phyloP scores from a whole-genome alignment of 2,797 vertebrate species.

The Triplophysa yarkandensis region DNA sequence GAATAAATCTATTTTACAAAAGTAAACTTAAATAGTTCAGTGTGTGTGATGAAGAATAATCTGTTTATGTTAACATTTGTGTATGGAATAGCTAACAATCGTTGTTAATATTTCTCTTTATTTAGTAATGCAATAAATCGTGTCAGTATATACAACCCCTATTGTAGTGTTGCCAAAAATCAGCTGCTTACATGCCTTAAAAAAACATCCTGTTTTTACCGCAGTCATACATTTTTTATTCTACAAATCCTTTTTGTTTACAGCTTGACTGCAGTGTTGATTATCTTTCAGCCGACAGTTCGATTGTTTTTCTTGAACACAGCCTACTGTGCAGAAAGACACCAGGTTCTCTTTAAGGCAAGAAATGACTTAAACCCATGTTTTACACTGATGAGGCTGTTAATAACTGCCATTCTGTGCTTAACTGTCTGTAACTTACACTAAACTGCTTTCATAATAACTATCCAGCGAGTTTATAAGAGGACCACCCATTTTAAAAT shows the following conservation, averaged over 20 bases:
- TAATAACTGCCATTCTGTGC: not conserved
- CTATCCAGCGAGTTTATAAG: not conserved
- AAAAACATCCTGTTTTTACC: not conserved
- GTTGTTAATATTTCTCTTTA: too few relatives aligned
- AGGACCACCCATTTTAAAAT: not conserved
- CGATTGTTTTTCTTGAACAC: not conserved
- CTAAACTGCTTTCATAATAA: not conserved
- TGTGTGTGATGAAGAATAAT: too few relatives aligned
- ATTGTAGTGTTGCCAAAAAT: too few relatives aligned
- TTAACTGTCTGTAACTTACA: slow-evolving; percentile 23
- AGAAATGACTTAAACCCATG: not conserved
- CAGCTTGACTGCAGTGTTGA: slow-evolving; percentile 15
- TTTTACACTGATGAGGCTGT: slow-evolving; percentile 8
- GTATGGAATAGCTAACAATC: too few relatives aligned
- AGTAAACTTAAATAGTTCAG: too few relatives aligned
- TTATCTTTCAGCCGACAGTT: slow-evolving; percentile 9
- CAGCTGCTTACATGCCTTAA: too few relatives aligned
- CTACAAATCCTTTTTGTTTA: not conserved
- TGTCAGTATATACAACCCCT: too few relatives aligned
- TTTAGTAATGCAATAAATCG: too few relatives aligned
- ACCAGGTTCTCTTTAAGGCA: slow-evolving; percentile 1
- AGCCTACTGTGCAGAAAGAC: not conserved
- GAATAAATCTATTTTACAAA: too few relatives aligned
- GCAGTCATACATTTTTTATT: not conserved
- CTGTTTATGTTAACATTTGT: too few relatives aligned